A percentile compares a stretch with the other conserved stretches of the same genome.
Evolutionary conservation across 2,797 vertebrate species (phyloP).

Genomic region (Podargus strigoides): DNA sequence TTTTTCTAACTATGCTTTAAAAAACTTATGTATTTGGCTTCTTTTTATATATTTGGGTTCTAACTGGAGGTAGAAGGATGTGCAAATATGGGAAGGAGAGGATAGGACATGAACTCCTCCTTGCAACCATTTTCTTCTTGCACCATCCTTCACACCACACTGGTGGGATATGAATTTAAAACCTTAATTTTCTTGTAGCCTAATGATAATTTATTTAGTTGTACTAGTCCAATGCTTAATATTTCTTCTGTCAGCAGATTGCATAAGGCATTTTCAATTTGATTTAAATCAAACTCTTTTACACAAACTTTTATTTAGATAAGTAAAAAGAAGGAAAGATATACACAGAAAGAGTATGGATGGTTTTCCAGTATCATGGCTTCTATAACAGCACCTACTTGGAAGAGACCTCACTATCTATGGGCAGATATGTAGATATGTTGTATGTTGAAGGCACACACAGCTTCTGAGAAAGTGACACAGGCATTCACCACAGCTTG

Average conservation of each 20-base stretch:
- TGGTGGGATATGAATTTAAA: background rate
- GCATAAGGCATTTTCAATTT: background rate
- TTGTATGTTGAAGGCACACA: no score
- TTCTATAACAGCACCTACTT: background rate
- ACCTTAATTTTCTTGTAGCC: background rate
- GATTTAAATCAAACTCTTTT: background rate
- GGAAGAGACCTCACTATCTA: background rate
- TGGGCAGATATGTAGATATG: no score
- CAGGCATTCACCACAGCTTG: background rate
- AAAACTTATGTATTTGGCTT: background rate
- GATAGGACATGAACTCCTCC: background rate
- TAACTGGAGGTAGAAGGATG: background rate
- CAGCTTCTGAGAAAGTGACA: background rate
- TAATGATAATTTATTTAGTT: background rate
- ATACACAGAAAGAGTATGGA: background rate
- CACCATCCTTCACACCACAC: background rate
- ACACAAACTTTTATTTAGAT: background rate
- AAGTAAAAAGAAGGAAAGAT: background rate
- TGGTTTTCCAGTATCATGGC: background rate
- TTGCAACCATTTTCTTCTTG: background rate
- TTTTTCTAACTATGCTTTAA: background rate
- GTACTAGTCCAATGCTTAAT: background rate
- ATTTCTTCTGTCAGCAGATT: background rate
- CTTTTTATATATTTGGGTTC: background rate
- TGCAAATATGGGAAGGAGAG: background rate